Percentiles rank a stretch among this genome's conserved stretches.
Evolutionary conservation across 1,140 invertebrate species (phyloP).

Genomic region (Doryteuthis pealeii): DNA sequence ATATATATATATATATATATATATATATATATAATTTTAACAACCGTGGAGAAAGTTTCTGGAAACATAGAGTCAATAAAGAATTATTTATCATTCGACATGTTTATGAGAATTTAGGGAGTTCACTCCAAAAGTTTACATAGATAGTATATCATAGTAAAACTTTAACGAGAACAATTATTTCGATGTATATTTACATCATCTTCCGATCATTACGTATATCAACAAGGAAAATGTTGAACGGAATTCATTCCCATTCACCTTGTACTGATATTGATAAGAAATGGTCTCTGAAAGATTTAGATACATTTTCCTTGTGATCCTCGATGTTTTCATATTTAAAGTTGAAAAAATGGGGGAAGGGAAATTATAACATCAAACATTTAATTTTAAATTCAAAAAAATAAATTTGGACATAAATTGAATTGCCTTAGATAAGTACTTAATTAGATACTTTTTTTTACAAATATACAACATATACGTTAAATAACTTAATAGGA

Average conservation of each 20-base stretch:
- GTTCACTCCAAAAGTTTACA: neutral
- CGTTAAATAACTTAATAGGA: neutral
- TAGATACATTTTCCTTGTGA: too few species aligned
- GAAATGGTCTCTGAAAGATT: too few species aligned
- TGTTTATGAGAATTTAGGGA: neutral
- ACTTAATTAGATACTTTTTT: neutral
- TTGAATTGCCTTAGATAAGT: neutral
- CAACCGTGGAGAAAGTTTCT: neutral
- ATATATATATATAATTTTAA: neutral
- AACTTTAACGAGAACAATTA: too few species aligned
- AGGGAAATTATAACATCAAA: neutral
- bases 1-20: neutral
- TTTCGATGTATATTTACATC: too few species aligned
- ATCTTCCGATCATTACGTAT: too few species aligned
- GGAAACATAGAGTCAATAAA: neutral
- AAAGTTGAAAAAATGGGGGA: neutral
- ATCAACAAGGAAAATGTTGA: too few species aligned
- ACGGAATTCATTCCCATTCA: too few species aligned
- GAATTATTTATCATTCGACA: neutral
- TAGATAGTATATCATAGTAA: too few species aligned
- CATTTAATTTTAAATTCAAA: neutral
- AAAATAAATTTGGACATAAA: neutral
- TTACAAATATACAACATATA: neutral
- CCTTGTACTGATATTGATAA: too few species aligned
- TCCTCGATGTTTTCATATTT: too few species aligned